Percentiles rank a stretch among this genome's conserved stretches.
Evolutionary conservation across 2,113 vertebrate species (phyloP).

Genomic region (Microcebus ravelobensis): DNA sequence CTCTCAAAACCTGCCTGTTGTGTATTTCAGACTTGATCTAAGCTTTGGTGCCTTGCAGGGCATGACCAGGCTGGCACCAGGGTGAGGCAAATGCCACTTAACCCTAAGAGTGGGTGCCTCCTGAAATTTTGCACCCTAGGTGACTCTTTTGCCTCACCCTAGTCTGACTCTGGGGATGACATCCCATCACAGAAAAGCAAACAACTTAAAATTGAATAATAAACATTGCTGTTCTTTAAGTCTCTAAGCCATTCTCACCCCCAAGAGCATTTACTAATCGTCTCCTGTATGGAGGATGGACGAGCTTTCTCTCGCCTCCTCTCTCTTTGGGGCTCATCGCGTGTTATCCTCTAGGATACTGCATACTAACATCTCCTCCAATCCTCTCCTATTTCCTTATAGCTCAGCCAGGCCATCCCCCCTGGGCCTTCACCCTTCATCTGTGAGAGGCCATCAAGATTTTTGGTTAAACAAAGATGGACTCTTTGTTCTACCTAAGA

Average conservation of each 20-base stretch:
- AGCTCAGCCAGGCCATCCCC: not conserved
- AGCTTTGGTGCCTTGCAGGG: not conserved
- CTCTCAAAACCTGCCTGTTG: not conserved
- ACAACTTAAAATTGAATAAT: not conserved
- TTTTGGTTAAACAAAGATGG: not conserved
- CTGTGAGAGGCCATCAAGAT: not conserved
- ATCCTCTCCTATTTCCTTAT: not conserved
- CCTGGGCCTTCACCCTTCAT: not conserved
- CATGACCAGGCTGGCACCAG: not conserved
- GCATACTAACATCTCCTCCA: not conserved
- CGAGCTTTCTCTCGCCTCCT: not conserved
- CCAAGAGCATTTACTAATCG: not conserved
- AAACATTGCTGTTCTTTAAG: not conserved
- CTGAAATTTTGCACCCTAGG: not conserved
- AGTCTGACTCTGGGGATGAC: not conserved
- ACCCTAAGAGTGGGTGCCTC: not conserved
- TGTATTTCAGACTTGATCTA: not conserved
- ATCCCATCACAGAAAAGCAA: not conserved
- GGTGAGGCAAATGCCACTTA: rapidly evolving
- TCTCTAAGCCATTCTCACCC: not conserved
- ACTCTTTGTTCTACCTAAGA: not conserved
- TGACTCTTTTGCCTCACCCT: not conserved
- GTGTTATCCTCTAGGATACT: not conserved
- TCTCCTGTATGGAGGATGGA: not conserved
- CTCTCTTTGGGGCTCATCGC: not conserved